Percentiles rank a stretch among this genome's conserved stretches.
Evolutionary conservation across 92 coral and sea anemone genomes (phyloP).

Genomic region (Plumapathes pennacea): DNA sequence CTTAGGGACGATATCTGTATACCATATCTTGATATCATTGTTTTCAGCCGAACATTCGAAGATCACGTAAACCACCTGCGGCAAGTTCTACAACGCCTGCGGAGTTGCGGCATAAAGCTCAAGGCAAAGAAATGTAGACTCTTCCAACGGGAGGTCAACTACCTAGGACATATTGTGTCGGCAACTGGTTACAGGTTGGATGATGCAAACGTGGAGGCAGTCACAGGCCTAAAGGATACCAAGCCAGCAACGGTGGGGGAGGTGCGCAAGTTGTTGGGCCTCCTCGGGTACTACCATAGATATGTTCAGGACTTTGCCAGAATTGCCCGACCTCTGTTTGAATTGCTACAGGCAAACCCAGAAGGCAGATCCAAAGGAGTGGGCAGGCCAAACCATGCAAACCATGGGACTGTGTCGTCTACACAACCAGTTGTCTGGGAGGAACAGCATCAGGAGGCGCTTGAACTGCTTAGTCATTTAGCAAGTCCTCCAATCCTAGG

Average conservation of each 20-base stretch:
- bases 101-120: conserved; percentile 36
- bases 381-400: background rate
- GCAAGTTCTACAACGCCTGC: conserved; percentile 37
- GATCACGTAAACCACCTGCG: conserved; percentile 31
- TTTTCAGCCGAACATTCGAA: conserved; percentile 22
- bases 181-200: conserved; percentile 53
- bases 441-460: conserved; percentile 36
- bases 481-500: conserved; percentile 45
- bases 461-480: conserved; percentile 23
- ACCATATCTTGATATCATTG: conserved; percentile 42
- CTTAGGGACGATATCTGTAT: conserved; percentile 40
- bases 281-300: conserved; percentile 53
- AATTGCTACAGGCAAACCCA: background rate
- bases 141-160: conserved; percentile 53
- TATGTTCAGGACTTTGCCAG: conserved; percentile 45
- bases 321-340: conserved; percentile 1
- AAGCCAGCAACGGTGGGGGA: conserved; percentile 60
- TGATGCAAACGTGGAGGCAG: conserved; percentile 37
- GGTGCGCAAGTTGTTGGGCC: conserved; percentile 51
- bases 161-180: conserved; percentile 57
- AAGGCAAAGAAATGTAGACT: conserved; percentile 54
- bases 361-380: background rate
- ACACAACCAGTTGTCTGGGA: conserved; percentile 40
- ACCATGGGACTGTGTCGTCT: conserved; percentile 23
- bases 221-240: conserved; percentile 23